Percentiles rank a stretch among this genome's conserved stretches.
Conservation (phyloP, 64 coral and sea anemone species). For the Catalaphyllia jardinei region DNA sequence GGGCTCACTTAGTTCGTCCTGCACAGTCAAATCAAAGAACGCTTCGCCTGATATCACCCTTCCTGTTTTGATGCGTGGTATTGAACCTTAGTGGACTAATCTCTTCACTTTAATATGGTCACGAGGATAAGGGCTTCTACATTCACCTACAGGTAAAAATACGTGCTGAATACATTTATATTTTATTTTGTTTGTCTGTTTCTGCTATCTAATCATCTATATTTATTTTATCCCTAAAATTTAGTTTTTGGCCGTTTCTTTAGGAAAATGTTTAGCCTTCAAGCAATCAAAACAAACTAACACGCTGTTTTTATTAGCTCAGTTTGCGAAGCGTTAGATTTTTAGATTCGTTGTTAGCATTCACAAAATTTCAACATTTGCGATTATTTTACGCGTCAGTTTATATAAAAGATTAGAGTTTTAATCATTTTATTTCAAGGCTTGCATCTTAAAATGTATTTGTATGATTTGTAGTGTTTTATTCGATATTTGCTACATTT, state of each 20-base stretch:
- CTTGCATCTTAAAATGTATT: background rate
- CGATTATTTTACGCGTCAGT: background rate
- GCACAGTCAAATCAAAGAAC: background rate
- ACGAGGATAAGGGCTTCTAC: constrained; percentile 32
- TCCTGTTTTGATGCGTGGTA: background rate
- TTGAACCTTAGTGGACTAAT: background rate
- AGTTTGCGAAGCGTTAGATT: background rate
- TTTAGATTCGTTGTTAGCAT: constrained; percentile 11
- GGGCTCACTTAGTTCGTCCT: too few relatives aligned
- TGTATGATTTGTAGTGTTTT: background rate
- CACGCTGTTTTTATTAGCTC: background rate
- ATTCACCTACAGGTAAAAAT: constrained; percentile 42
- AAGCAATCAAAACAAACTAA: background rate
- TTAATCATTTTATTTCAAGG: background rate
- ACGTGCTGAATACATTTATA: background rate
- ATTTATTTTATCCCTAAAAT: background rate
- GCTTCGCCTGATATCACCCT: background rate
- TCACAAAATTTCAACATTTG: background rate
- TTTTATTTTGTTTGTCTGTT: background rate
- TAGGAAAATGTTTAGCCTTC: background rate
- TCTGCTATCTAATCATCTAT: background rate
- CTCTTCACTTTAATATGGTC: background rate
- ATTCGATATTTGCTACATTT: background rate
- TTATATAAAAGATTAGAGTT: background rate
- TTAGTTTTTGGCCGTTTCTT: background rate